These are phyloP conservation scores for Stenchaetothrips biformis DNA, from an alignment of 2,888 invertebrate species.

Conservation along the genomic window DNA sequence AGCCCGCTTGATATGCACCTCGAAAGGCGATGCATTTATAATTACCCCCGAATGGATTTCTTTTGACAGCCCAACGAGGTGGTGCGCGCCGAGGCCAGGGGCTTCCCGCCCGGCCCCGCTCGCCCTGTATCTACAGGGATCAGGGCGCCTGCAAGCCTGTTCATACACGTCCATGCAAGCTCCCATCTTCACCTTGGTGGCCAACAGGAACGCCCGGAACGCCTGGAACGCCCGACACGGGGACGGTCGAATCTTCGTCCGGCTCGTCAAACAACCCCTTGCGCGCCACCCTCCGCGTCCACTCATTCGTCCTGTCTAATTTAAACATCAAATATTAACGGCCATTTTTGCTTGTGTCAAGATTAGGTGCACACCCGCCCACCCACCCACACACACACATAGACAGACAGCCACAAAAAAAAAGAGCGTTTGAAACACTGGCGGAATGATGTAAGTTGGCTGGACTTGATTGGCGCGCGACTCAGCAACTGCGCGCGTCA, in stretches of 20 bases:
- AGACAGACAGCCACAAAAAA: neutral
- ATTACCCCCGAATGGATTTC: slow-evolving; percentile 21
- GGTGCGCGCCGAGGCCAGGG: neutral
- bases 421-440: neutral
- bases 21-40: slow-evolving; percentile 20
- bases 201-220: neutral
- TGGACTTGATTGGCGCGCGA: no score
- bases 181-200: no score
- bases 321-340: slow-evolving; percentile 17
- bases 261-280: neutral
- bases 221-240: no score
- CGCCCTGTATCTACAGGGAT: no score
- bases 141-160: no score
- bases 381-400: neutral
- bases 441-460: neutral
- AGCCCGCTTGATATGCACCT: neutral
- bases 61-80: slow-evolving; percentile 1
- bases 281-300: neutral
- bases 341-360: slow-evolving; percentile 5
- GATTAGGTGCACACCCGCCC: neutral
- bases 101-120: neutral
- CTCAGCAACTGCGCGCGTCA: no score
- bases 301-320: slow-evolving; percentile 20
- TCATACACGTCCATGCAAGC: no score
- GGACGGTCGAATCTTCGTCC: neutral